A percentile compares a stretch with the other conserved stretches of the same genome.
These are phyloP conservation scores for Gonioctena quinquepunctata DNA, from an alignment of 1,140 invertebrate genomes.

Conservation along the genomic window DNA sequence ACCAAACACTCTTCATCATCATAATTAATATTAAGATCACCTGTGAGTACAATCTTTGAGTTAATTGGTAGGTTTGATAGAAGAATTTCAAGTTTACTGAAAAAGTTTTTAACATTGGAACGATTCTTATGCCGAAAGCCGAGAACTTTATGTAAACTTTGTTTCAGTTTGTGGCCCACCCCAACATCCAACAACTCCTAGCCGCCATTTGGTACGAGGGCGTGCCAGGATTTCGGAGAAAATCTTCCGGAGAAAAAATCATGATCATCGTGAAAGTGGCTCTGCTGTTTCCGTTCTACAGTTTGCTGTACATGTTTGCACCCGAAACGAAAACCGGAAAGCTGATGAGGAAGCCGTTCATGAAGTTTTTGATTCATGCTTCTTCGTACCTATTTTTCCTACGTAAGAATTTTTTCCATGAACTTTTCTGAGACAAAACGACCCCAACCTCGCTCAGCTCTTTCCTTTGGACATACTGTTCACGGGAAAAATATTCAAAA, in stretches of 20 bases:
- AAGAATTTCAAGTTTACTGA: too few relatives aligned
- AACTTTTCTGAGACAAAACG: too few relatives aligned
- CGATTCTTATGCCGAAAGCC: too few relatives aligned
- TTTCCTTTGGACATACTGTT: too few relatives aligned
- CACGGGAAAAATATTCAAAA: too few relatives aligned
- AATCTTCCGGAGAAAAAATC: constrained; percentile 68
- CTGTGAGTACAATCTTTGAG: too few relatives aligned
- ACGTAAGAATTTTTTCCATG: constrained; percentile 66
- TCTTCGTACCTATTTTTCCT: constrained; percentile 92
- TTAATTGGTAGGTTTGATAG: too few relatives aligned
- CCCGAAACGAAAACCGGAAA: constrained; percentile 76
- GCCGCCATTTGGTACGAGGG: constrained; percentile 92
- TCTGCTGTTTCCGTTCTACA: constrained; percentile 84
- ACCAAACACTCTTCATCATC: too few relatives aligned
- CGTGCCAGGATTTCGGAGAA: constrained; percentile 83
- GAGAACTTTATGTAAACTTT: constrained; percentile 8
- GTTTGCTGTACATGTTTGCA: constrained; percentile 77
- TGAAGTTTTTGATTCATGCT: constrained; percentile 93
- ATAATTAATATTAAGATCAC: too few relatives aligned
- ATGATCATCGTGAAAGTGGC: constrained; percentile 76
- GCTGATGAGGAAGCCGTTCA: constrained; percentile 86
- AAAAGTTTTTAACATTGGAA: too few relatives aligned
- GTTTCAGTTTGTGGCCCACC: constrained; percentile 86
- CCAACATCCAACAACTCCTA: constrained; percentile 89
- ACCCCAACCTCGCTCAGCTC: too few relatives aligned